phyloP scores from a whole-genome alignment of 1,140 invertebrate species.

The Pentalonia nigronervosa region DNA sequence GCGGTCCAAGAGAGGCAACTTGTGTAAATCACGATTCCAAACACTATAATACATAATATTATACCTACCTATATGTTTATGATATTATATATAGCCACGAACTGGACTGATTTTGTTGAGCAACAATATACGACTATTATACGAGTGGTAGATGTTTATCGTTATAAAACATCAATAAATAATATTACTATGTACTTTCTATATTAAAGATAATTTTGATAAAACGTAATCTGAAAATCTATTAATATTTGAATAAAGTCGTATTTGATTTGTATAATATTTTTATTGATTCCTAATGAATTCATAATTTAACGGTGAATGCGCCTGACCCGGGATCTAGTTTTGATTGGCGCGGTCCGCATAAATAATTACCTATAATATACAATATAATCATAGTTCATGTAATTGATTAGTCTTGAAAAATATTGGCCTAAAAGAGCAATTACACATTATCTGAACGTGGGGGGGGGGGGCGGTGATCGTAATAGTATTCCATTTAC shows the following conservation, averaged over 20 bases:
- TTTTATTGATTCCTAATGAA: background rate
- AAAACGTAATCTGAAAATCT: constrained; percentile 7
- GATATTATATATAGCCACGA: constrained; percentile 26
- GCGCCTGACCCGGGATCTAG: background rate
- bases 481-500: too few relatives aligned
- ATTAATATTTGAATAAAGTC: background rate
- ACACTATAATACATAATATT: constrained; percentile 21
- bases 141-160: constrained; percentile 43
- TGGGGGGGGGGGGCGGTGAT: too few relatives aligned
- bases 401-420: background rate
- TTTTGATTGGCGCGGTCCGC: background rate
- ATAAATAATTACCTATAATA: background rate
- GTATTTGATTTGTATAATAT: background rate
- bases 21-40: constrained; percentile 51
- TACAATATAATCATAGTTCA: background rate
- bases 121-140: constrained; percentile 41
- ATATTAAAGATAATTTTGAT: constrained; percentile 39
- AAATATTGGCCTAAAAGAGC: too few relatives aligned
- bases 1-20: constrained; percentile 34
- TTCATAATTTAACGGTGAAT: background rate
- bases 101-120: constrained; percentile 44
- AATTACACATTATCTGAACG: too few relatives aligned
- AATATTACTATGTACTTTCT: constrained; percentile 23
- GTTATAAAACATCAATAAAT: constrained; percentile 40
- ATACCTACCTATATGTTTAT: background rate